Conservation (phyloP, 2,797 vertebrate species). For the Manis pentadactyla region DNA sequence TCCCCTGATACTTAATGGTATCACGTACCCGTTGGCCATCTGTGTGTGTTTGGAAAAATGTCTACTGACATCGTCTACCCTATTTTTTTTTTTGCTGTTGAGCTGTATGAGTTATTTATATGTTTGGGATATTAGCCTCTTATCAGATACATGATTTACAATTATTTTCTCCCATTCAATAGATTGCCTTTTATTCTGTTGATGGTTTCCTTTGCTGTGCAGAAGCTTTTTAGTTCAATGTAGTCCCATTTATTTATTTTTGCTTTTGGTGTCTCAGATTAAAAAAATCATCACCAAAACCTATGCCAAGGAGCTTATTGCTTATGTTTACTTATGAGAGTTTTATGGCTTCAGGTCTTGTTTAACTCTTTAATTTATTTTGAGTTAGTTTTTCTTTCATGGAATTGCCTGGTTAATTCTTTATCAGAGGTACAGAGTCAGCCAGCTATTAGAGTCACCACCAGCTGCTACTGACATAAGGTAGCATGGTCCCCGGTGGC, state of each 20-base stretch:
- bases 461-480: neutral
- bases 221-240: neutral
- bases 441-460: neutral
- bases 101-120: neutral
- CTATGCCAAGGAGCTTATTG: neutral
- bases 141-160: neutral
- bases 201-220: neutral
- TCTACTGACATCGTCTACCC: neutral
- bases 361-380: neutral
- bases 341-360: neutral
- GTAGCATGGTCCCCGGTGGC: neutral
- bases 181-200: neutral
- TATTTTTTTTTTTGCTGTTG: neutral
- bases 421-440: neutral
- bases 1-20: neutral
- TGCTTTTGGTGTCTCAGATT: neutral
- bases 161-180: neutral
- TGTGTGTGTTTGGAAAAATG: neutral
- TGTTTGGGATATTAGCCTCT: neutral
- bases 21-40: neutral
- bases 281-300: neutral
- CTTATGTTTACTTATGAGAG: neutral
- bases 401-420: neutral
- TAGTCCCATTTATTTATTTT: neutral
- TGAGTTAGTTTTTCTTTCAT: neutral